Percentiles rank a stretch among this genome's conserved stretches.
Evolutionary conservation across 2,888 invertebrate species (phyloP).

Genomic region (Cosmorhoe ocellata): DNA sequence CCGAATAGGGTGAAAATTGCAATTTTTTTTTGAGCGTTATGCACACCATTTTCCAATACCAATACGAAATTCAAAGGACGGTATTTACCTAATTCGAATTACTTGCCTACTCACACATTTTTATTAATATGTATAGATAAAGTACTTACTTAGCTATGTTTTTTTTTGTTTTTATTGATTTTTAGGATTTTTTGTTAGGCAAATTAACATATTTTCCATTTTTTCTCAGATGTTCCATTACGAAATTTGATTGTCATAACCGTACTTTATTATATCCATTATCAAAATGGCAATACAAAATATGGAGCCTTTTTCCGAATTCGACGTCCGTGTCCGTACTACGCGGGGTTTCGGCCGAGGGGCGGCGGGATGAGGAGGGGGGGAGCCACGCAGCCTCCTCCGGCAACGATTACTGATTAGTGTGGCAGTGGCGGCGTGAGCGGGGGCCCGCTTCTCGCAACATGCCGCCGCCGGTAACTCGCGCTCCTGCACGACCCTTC

Average conservation of each 20-base stretch:
- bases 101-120: too few species aligned
- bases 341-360: conserved; percentile 45
- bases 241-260: conserved; percentile 49
- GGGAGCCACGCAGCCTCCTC: conserved; percentile 78
- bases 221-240: conserved; percentile 2
- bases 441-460: conserved; percentile 67
- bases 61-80: too few species aligned
- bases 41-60: too few species aligned
- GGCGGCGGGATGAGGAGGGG: conserved; percentile 41
- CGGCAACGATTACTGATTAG: conserved; percentile 84
- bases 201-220: conserved; percentile 1
- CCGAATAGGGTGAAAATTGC: too few species aligned
- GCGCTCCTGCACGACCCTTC: conserved; percentile 20
- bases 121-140: too few species aligned
- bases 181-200: too few species aligned
- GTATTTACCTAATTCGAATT: too few species aligned
- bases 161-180: too few species aligned
- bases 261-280: conserved; percentile 18
- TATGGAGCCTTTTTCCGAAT: conserved; percentile 42
- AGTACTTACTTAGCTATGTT: too few species aligned
- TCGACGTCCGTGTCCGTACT: conserved; percentile 52
- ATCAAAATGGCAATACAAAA: conserved; percentile 27
- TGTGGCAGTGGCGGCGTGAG: conserved; percentile 78
- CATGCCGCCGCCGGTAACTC: conserved; percentile 61
- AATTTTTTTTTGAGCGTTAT: too few species aligned